Evolutionary conservation across 2,113 vertebrate genomes (phyloP), one percentile per base, ranked within the genome.

Genomic region (Tympanuchus pallidicinctus): DNA sequence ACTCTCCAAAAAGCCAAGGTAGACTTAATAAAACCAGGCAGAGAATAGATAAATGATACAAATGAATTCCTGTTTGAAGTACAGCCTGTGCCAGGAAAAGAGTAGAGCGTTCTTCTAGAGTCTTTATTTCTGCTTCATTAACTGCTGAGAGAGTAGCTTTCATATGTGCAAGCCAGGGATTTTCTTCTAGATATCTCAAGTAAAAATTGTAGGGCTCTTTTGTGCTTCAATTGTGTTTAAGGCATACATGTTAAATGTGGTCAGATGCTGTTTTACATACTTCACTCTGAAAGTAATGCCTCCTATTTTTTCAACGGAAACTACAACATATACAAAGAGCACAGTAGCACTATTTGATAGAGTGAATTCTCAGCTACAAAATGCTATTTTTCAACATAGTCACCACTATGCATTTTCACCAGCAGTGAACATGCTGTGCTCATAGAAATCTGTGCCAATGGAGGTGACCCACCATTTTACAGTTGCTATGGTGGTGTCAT

Each of bases 11-110:
- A 87, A 96, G 24, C 15, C 2, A 16, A 69, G 70, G 57, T n/a
- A 94, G 59, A 47, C 75, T 86, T 86, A 90, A 91, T 82, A 65
- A 90, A 94, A 86, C 22, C 50, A 83, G 72, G 28, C 60, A 90
- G 65, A 70, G 79, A 85, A 87, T 28, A 80, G 42, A 57, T 85
- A 82, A 93, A 89, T 75, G 27, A 5, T 57, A 76, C 38, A 87
- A 89, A 82, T 56, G 1, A 64, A 80, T 89, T 89, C 71, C 54
- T 96, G 11, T 88, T 92, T 89, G 78, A 92, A 87, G 47, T 28
- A 59, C 10, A 76, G 25, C 21, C 27, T 80, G 17, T 93, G 22
- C 34, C 54, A 89, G 47, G 42, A 70, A 78, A 85, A 73, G 28
- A 82, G 73, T 59, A 40, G 69, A 89, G 34, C 70, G 19, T 73